These are phyloP conservation scores for Sarcophilus harrisii DNA, from an alignment of 2,797 vertebrate genomes.

Conservation along the genomic window DNA sequence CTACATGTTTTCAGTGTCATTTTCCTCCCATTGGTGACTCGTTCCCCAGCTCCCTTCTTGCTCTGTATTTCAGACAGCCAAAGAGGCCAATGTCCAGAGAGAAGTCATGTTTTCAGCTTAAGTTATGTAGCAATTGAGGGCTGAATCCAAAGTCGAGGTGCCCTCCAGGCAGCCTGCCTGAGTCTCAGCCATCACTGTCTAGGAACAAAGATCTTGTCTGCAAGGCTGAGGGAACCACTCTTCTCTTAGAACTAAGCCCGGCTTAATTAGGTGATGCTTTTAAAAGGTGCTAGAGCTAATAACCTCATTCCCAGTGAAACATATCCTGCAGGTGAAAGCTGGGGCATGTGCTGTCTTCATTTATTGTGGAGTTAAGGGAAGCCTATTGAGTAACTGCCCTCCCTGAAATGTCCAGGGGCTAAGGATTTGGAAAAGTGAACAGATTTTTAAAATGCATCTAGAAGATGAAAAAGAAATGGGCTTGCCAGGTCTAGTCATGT, in stretches of 20 bases:
- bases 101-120: not conserved
- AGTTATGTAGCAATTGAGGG: not conserved
- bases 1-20: not conserved
- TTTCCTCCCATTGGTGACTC: not conserved
- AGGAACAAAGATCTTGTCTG: not conserved
- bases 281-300: constrained; percentile 8
- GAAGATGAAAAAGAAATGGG: constrained; percentile 19
- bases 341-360: not conserved
- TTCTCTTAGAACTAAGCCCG: not conserved
- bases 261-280: constrained; percentile 40
- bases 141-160: constrained; percentile 15
- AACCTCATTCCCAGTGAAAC: constrained; percentile 26
- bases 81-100: not conserved
- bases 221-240: not conserved
- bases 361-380: constrained; percentile 56
- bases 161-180: not conserved
- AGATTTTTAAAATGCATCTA: constrained; percentile 17
- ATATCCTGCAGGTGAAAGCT: constrained; percentile 26
- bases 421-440: constrained; percentile 52
- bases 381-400: constrained; percentile 40
- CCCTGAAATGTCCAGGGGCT: constrained; percentile 34
- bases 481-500: not conserved
- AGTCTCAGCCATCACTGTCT: not conserved
- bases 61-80: not conserved
- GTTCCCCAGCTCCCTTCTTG: not conserved